Base-by-base conservation (phyloP, 2,888 invertebrate genomes). In the Tachystola acroxantha region DNA sequence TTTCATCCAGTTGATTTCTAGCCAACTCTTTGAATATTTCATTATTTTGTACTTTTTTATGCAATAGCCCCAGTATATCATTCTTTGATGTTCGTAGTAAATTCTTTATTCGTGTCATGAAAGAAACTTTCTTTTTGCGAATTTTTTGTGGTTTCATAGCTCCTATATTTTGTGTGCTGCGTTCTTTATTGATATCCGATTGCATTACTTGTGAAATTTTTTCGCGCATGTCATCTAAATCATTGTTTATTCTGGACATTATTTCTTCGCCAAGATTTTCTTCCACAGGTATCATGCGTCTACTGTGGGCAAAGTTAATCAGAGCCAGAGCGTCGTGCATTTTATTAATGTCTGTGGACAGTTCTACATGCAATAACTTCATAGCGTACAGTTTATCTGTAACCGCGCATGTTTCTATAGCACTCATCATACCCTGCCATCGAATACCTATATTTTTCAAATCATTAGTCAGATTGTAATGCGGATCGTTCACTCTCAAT, bases 51-150 rank as follows among this genome's bases (percentile, higher is more conserved):
- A 61, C 41, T 22, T 66, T 65, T 35, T 52, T 57, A 1, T 55
- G 52, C 1, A 70, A 35, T 20, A 76, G 44, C 22, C 56, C 49
- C 9, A 49, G 16, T 5, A 81, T 60, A 14, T 72, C 68, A 2
- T 48, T 55, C 26, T 67, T 78, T 0, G 80, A 71, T 9, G 50
- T 60, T 26, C 46, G 64, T 4, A 81, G 41, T 10, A 78, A 37
- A 9, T 50, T 65, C 40, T 63, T 71, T 7, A 81, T 55, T 34
- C 65, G 61, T 34, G 64, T 61, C 10, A 80, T 43, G 36, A 78
- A 67, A 0, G 74, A 73, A 7, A 27, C n/a, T 12, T 27, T 27
- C 2, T 7, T 10, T 11, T 27, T 27, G 4, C 10, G 26, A 11
- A 1, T 10, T 27, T 10, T 27, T 3, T 11, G 27, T 3, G 10